Percentiles rank a stretch among this genome's conserved stretches.
These are phyloP conservation scores for Hipposideros armiger DNA, from an alignment of 2,113 vertebrate species.

Conservation along the genomic window DNA sequence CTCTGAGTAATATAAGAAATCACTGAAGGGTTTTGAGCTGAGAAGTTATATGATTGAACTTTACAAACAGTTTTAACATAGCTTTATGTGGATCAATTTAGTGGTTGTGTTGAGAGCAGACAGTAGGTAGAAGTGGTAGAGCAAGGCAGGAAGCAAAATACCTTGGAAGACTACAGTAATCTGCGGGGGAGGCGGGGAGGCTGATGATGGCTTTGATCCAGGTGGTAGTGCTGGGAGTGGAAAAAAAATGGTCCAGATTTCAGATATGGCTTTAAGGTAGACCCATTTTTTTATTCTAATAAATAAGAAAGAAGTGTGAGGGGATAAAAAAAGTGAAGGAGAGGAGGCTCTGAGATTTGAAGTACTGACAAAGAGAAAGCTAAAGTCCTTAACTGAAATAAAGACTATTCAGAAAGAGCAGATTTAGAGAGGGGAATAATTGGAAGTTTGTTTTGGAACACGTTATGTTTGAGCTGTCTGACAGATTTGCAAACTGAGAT, in stretches of 20 bases:
- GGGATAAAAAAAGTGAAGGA: not conserved
- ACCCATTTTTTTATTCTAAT: not conserved
- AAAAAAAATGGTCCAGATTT: not conserved
- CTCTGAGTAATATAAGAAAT: not conserved
- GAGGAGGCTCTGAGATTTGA: not conserved
- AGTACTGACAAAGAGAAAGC: not conserved
- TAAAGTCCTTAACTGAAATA: not conserved
- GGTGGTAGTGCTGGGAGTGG: not conserved
- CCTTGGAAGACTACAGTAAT: not conserved
- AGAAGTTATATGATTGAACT: not conserved
- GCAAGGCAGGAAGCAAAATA: not conserved
- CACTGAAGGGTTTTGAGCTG: not conserved
- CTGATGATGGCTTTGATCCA: not conserved
- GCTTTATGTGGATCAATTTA: not conserved
- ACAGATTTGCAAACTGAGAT: not conserved
- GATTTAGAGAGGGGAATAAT: not conserved
- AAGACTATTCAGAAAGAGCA: not conserved
- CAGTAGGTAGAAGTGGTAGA: not conserved
- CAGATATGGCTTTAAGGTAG: not conserved
- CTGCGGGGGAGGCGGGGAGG: accelerated
- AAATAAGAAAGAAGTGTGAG: not conserved
- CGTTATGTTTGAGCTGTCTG: not conserved
- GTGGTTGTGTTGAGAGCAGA: not conserved
- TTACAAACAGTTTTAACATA: not conserved
- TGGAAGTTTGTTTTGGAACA: not conserved